Evolutionary conservation across 2,113 vertebrate species (phyloP), one percentile per base, ranked within the genome.

Genomic region (Neoarius graeffei): DNA sequence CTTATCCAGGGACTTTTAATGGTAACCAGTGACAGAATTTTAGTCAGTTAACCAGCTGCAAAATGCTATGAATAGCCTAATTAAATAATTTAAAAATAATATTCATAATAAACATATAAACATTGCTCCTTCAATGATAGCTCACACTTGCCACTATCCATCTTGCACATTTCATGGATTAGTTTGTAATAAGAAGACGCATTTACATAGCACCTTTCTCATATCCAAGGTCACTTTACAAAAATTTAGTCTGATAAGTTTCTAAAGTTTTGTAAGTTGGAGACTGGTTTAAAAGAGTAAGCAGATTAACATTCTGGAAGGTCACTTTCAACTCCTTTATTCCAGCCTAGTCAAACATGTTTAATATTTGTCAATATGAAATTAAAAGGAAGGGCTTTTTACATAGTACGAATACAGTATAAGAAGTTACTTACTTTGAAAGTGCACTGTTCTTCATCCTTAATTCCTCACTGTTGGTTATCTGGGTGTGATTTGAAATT

Each of bases 401-500:
- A 35, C 50, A 81, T 42, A 42, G 10, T 30, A 69, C 35, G 30
- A 5, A 67, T 30, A 27, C 30, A 52, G 42, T 42, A 59, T 14
- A 54, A 80, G 30, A 17, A 42, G 52, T 27, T 3, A 48, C 94
- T 91, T 81, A 95, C 95, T 93, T 95, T 0, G 27, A 54, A 8
- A 96, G 91, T 0, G 94, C 91, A 30, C 95, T 96, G 23, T 27
- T 90, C 74, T 90, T 92, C 93, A 66, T 93, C 91, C 95, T 90
- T 74, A 86, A 30, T 54, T 94, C 91, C 19, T 96, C 95, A 1
- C 0, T 90, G 2, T 92, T 92, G 0, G 14, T 84, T 13, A 92
- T 8, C 1, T 90, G 91, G 66, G 14, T 5, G 4, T 93, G 85
- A 27, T 60, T 50, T 25, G 84, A 56, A 23, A 96, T 95, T 90